phyloP scores from a whole-genome alignment of 2,113 vertebrate genomes.

The Ophthalmolycus amberensis region DNA sequence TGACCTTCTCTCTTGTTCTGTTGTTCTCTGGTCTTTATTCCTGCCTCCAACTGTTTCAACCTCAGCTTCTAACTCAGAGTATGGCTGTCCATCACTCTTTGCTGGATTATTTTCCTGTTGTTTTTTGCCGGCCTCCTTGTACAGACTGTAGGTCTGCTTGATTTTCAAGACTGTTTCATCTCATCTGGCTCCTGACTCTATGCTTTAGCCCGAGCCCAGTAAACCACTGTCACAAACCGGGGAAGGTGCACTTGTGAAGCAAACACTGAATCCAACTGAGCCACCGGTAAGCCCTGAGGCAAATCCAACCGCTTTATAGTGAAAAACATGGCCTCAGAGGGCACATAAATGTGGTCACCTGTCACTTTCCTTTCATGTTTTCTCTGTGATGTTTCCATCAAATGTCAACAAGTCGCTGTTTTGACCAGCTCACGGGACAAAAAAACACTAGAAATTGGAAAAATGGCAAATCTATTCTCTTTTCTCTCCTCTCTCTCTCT shows the following conservation, averaged over 20 bases:
- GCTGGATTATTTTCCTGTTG: neutral
- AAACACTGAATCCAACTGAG: neutral
- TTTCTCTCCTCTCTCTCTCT: too few species aligned
- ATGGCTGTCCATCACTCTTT: neutral
- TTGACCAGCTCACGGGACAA: neutral
- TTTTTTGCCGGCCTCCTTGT: neutral
- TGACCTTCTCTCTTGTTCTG: neutral
- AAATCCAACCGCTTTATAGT: neutral
- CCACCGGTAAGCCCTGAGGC: slow-evolving; percentile 31
- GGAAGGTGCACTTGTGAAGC: neutral
- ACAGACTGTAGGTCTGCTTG: neutral
- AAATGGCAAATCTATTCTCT: neutral
- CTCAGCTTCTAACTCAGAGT: neutral
- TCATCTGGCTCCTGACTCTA: slow-evolving; percentile 25
- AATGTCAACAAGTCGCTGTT: slow-evolving; percentile 35
- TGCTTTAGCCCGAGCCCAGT: neutral
- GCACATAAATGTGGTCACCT: slow-evolving; percentile 12
- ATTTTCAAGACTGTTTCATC: slow-evolving; percentile 12
- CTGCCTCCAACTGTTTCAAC: neutral
- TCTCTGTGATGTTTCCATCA: too few species aligned
- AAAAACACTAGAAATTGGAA: slow-evolving; percentile 14
- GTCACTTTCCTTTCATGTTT: slow-evolving; percentile 34
- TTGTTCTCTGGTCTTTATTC: neutral
- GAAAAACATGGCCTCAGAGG: neutral
- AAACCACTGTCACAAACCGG: slow-evolving; percentile 7